Conservation (phyloP, 2,113 vertebrate genomes). For the Seriola quinqueradiata region DNA sequence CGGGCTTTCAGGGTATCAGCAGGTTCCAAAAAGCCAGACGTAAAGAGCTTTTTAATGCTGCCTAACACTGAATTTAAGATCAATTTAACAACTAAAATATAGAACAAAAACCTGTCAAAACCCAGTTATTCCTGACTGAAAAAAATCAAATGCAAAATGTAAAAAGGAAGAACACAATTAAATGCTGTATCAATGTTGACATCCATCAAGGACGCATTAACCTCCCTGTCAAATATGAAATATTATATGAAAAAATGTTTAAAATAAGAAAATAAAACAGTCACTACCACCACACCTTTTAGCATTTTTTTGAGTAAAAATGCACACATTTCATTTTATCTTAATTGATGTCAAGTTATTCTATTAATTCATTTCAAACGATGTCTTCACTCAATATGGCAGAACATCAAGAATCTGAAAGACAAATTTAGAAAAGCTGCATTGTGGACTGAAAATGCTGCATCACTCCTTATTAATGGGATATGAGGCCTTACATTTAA, state of each 20-base stretch:
- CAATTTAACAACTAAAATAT: conserved; percentile 23
- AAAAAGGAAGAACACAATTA: background rate
- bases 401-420: background rate
- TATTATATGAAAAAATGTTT: background rate
- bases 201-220: background rate
- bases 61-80: conserved; percentile 24
- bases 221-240: background rate
- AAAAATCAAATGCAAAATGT: background rate
- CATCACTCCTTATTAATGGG: background rate
- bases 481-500: background rate
- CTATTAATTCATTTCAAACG: background rate
- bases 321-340: background rate
- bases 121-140: background rate
- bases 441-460: conserved; percentile 1
- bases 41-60: conserved; percentile 44
- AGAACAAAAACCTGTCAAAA: conserved; percentile 21
- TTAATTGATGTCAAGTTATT: background rate
- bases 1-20: conserved; percentile 26
- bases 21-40: conserved; percentile 28
- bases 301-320: background rate
- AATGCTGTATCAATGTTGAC: background rate
- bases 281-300: background rate
- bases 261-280: background rate
- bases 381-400: background rate
- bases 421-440: background rate